Conservation (phyloP, 2,888 invertebrate species). For the Clanis bilineata region DNA sequence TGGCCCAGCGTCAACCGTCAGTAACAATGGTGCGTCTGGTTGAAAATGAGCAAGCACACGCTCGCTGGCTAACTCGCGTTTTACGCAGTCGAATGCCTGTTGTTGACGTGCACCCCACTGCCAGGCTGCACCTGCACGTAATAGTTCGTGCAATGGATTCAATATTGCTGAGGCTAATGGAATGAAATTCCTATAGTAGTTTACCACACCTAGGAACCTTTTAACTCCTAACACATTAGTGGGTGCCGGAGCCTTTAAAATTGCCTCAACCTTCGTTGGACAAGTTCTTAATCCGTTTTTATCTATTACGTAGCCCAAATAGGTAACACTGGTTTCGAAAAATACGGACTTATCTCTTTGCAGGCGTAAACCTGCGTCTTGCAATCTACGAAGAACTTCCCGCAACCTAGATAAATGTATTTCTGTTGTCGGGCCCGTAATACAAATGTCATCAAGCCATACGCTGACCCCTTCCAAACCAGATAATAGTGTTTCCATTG, state of each 20-base stretch:
- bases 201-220: no score
- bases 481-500: neutral
- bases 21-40: constrained; percentile 4
- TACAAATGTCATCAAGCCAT: no score
- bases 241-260: neutral
- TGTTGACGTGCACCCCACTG: no score
- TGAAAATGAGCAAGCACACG: no score
- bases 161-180: neutral
- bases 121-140: neutral
- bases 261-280: neutral
- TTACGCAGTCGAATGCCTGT: no score
- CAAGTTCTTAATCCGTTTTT: neutral
- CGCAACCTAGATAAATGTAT: no score
- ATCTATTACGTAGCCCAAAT: neutral
- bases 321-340: neutral
- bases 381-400: no score
- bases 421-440: no score
- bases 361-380: neutral
- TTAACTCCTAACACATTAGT: neutral
- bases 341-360: neutral
- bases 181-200: neutral
- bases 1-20: constrained; percentile 20
- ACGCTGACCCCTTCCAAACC: neutral
- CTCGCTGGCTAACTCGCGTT: no score
- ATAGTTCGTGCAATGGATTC: neutral